Evolutionary conservation across 2,888 invertebrate genomes (phyloP).

Genomic region (Rotaria magnacalcarata): DNA sequence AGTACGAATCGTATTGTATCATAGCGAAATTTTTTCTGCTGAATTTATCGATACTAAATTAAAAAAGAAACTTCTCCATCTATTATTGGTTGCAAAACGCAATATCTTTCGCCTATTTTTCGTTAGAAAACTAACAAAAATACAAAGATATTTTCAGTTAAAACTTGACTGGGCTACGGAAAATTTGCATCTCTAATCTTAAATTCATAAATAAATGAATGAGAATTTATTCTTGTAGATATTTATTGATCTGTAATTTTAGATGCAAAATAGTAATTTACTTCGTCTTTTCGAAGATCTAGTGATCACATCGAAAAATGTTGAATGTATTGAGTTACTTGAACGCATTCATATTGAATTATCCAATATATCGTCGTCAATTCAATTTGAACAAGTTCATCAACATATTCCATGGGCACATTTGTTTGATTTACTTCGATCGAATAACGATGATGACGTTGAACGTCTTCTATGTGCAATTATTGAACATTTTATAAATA

Average conservation of each 20-base stretch:
- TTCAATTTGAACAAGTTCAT: slow-evolving; percentile 9
- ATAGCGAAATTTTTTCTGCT: too few species aligned
- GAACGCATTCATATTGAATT: slow-evolving; percentile 7
- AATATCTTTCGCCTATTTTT: too few species aligned
- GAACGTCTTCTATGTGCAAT: background rate
- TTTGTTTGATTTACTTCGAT: background rate
- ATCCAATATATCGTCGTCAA: background rate
- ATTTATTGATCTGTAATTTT: background rate
- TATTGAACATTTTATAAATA: background rate
- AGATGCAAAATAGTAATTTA: slow-evolving; percentile 19
- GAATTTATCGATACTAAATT: too few species aligned
- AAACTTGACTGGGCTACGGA: too few species aligned
- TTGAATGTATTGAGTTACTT: background rate
- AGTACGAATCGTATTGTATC: too few species aligned
- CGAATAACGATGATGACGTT: background rate
- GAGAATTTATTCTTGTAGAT: too few species aligned
- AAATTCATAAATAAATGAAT: too few species aligned
- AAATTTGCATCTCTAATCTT: too few species aligned
- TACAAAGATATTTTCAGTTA: too few species aligned
- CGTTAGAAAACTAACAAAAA: too few species aligned
- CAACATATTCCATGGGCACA: background rate
- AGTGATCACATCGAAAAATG: background rate
- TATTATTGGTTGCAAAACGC: too few species aligned
- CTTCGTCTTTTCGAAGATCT: slow-evolving; percentile 18
- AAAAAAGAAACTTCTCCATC: too few species aligned